Conservation (phyloP, 2,888 invertebrate species). For the Neuroscelio doddi region DNA sequence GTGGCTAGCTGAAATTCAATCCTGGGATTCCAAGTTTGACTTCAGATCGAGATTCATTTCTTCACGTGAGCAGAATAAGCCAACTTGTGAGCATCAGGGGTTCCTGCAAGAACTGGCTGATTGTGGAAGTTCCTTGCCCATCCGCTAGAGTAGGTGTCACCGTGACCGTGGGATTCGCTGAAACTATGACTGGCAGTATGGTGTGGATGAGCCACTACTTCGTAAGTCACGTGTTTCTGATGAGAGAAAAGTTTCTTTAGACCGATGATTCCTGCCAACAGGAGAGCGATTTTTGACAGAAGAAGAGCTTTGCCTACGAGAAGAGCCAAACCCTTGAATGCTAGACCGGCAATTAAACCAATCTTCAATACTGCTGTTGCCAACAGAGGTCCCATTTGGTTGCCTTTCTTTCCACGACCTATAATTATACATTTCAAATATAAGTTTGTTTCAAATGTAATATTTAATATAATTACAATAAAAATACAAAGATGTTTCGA, state of each 20-base stretch:
- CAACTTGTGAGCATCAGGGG: slow-evolving; percentile 74
- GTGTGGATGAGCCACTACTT: slow-evolving; percentile 83
- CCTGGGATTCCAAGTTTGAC: slow-evolving; percentile 23
- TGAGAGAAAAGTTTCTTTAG: slow-evolving; percentile 86
- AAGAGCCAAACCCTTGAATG: slow-evolving; percentile 86
- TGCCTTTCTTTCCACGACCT: slow-evolving; percentile 84
- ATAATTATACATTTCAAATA: slow-evolving; percentile 33
- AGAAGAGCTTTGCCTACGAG: slow-evolving; percentile 89
- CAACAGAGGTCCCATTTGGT: slow-evolving; percentile 81
- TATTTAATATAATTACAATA: no score
- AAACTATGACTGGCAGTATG: slow-evolving; percentile 74
- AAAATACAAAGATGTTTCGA: no score
- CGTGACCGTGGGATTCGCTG: slow-evolving; percentile 68
- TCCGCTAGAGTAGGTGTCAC: slow-evolving; percentile 75
- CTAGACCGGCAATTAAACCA: slow-evolving; percentile 84
- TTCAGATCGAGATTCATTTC: slow-evolving; percentile 29
- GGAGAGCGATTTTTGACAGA: slow-evolving; percentile 87
- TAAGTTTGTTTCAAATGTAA: background rate
- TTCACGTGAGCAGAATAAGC: slow-evolving; percentile 77
- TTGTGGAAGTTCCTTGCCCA: slow-evolving; percentile 76
- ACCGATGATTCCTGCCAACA: slow-evolving; percentile 86
- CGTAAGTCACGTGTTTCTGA: slow-evolving; percentile 83
- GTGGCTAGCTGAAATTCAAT: slow-evolving; percentile 41
- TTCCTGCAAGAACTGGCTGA: slow-evolving; percentile 66
- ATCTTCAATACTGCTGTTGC: slow-evolving; percentile 86